These are phyloP conservation scores for Antechinus stuartii DNA, from an alignment of 2,113 vertebrate species.

Conservation along the genomic window DNA sequence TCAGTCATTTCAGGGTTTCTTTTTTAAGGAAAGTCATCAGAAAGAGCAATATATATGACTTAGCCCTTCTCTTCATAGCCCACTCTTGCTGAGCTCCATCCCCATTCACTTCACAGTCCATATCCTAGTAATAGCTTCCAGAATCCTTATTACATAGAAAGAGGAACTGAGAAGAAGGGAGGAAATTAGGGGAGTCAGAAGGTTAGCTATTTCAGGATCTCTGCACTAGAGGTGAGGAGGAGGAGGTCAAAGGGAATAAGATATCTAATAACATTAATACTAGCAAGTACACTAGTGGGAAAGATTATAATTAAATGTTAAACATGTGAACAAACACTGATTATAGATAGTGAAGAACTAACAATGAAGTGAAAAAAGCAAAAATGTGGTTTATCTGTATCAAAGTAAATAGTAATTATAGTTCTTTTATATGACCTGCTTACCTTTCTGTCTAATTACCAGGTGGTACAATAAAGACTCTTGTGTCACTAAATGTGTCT, in stretches of 20 bases:
- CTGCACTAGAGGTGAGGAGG: fast-evolving
- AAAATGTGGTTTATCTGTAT: not conserved
- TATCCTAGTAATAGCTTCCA: not conserved
- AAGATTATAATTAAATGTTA: not conserved
- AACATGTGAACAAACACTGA: not conserved
- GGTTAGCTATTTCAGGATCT: not conserved
- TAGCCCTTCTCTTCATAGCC: not conserved
- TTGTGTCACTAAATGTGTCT: constrained; percentile 20
- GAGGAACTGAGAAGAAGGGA: not conserved
- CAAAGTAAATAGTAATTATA: not conserved
- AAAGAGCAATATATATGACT: not conserved
- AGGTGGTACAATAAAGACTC: constrained; percentile 2
- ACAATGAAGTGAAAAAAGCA: not conserved
- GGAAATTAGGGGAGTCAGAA: not conserved
- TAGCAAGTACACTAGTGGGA: not conserved
- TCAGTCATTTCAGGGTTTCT: not conserved
- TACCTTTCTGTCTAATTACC: constrained; percentile 14
- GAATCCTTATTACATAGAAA: not conserved
- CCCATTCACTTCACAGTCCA: not conserved
- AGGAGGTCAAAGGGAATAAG: not conserved
- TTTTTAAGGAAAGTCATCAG: not conserved
- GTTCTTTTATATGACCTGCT: not conserved
- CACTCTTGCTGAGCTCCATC: not conserved
- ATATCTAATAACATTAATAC: not conserved
- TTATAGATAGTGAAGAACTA: not conserved